Base-by-base conservation (phyloP, 2,797 vertebrate species). In the Eulemur rubriventer region DNA sequence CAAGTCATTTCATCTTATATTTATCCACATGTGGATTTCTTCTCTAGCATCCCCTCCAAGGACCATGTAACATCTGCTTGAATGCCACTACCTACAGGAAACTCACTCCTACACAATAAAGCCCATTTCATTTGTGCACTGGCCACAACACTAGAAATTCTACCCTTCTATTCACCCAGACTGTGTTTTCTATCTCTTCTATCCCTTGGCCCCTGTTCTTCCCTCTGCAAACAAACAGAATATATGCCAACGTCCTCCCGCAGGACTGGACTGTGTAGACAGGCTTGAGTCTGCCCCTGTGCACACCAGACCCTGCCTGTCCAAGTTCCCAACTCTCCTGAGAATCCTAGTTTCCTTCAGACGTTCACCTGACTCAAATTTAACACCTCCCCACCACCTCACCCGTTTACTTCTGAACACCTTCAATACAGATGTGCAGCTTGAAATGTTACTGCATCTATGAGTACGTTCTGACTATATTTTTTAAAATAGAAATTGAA, bases 51-150 rank as follows among this genome's bases (percentile, higher is more conserved):
- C 38, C 6, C 24, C 38, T 41, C 43, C 70, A 26, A 20, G 26
- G 43, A 33, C 28, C 81, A 18, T 65, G 63, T 35, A 70, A 67
- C 12, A 73, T 72, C 38, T 28, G 26, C 26, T 83, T 80, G 46
- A 82, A 86, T 76, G 70, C 18, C 5, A 57, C 33, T 9, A 52
- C 26, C 69, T 38, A 79, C 1, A 26, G 9, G 14, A 57, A 89
- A 67, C 61, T 96, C 59, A 90, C 24, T 78, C 41, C 59, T 50
- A 65, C 24, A 12, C 3, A 92, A 55, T 57, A 90, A 91, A 69
- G 26, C 43, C 24, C 16, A 4, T 91, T 78, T 50, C 38, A 6
- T n/a, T 63, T 76, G 59, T 18, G 17, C n/a, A 41, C 17, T 2
- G n/a, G 24, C 92, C 63, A 52, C 16, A 83, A 73, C 22, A 20